Evolutionary conservation across 2,888 invertebrate genomes (phyloP), one percentile per base, ranked within the genome.

Genomic region (Oligia strigilis): DNA sequence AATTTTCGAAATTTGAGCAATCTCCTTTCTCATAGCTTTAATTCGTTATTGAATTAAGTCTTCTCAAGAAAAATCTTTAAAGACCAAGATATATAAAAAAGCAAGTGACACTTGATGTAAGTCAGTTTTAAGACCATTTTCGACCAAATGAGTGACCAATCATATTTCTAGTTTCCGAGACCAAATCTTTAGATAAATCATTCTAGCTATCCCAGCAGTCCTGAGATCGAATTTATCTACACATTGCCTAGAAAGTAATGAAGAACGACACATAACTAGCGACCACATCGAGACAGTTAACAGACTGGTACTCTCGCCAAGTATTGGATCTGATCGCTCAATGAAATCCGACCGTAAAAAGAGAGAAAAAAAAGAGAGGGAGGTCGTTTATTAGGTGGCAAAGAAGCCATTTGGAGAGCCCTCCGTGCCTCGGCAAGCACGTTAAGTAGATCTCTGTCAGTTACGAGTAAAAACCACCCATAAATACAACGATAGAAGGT

Each of bases 281-380:
- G 70, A 71, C 66, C 78, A 83, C 49, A 83, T 70, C n/a, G 14
- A 83, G 17, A 83, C 49, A 64, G 17, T 43, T n/a, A 77, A 23
- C 17, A 80, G 36, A 70, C 78, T 52, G 49, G 65, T 65, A 65
- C 29, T 23, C 79, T 71, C 79, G 70, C 79, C 4, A 78, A 84
- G 81, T 84, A 67, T 67, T 58, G 49, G 84, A 81, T 84, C 78
- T 78, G 69, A 83, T 70, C 55, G 49, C 64, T 84, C 49, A 36
- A 9, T 64, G 6, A 78, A 64, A 58, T 23, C 2, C 14, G 11
- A 36, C n/a, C 14, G 11, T 19, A 58, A 2, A 19, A 19, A 36
- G 4, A 2, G 8, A 55, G 4, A 9, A 58, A 46, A 46, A 46
- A 11, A 46, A 11, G 46, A 46, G 46, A 75, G n/a, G 19, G 60